Percentiles rank a stretch among this genome's conserved stretches.
Evolutionary conservation across 1,140 invertebrate species (phyloP).

Genomic region (Pygmarrhopalites habei): DNA sequence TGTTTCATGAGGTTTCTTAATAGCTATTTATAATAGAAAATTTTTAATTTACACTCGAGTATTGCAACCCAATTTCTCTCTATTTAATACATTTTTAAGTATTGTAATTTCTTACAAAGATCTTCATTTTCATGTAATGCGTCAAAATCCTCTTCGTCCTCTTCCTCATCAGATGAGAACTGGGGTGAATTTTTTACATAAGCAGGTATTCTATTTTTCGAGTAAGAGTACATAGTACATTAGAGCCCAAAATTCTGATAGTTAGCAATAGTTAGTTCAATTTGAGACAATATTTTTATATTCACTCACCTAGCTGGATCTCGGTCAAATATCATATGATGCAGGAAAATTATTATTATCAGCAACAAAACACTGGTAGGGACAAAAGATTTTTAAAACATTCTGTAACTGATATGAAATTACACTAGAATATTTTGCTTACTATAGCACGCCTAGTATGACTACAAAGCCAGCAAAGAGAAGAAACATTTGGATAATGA

Average conservation of each 20-base stretch:
- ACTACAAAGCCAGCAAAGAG: constrained; percentile 19
- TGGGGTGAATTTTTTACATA: constrained; percentile 26
- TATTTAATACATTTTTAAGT: neutral
- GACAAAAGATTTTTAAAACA: neutral
- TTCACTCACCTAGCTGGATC: too few species aligned
- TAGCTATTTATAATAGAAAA: neutral
- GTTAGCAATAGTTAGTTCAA: too few species aligned
- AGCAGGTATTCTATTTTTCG: constrained; percentile 15
- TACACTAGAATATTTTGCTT: neutral
- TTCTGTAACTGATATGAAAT: neutral
- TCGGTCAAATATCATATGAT: constrained; percentile 23
- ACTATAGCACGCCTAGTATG: constrained; percentile 23
- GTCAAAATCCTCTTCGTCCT: neutral
- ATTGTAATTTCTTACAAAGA: neutral
- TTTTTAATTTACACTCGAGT: neutral
- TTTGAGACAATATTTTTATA: too few species aligned
- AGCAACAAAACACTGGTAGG: constrained; percentile 20
- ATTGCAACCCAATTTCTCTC: too few species aligned
- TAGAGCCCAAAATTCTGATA: too few species aligned
- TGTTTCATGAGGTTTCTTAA: neutral
- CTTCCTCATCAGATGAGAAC: constrained; percentile 17
- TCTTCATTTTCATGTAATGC: neutral
- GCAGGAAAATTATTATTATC: constrained; percentile 20
- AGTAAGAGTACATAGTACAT: too few species aligned
- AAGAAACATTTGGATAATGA: constrained; percentile 29